Evolutionary conservation across 2,113 vertebrate genomes (phyloP).

Genomic region (Acrocephalus kingi): DNA sequence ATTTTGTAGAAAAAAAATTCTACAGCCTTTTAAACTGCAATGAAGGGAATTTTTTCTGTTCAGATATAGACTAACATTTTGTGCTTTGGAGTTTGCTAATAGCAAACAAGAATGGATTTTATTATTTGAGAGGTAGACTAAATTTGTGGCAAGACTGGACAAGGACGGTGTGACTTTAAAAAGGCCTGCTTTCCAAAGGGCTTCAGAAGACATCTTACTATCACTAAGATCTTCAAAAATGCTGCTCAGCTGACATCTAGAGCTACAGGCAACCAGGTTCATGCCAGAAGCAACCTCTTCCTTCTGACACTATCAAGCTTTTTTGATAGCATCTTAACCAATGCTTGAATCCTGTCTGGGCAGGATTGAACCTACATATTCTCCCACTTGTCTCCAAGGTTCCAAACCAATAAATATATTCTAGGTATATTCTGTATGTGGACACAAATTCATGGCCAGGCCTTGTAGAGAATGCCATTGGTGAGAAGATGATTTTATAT

Average conservation of each 20-base stretch:
- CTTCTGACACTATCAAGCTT: neutral
- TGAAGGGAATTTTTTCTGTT: neutral
- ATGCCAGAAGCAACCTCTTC: constrained; percentile 21
- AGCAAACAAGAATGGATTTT: neutral
- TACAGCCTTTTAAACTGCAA: neutral
- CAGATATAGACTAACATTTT: neutral
- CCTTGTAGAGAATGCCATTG: neutral
- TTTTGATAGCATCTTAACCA: constrained; percentile 36
- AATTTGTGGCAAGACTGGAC: neutral
- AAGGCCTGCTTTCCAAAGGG: neutral
- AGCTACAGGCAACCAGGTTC: neutral
- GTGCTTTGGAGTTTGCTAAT: neutral
- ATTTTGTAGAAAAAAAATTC: neutral
- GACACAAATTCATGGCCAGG: neutral
- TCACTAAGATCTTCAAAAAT: constrained; percentile 9
- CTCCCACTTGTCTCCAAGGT: neutral
- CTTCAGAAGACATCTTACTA: neutral
- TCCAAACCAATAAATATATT: neutral
- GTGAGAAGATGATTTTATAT: neutral
- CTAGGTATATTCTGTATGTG: neutral
- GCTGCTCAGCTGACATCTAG: neutral
- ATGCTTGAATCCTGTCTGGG: neutral
- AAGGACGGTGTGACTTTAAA: neutral
- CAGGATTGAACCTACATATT: neutral
- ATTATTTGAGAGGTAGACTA: neutral